phyloP scores from a whole-genome alignment of 2,113 vertebrate genomes.

The Lepidiolamprologus cunningtoni region DNA sequence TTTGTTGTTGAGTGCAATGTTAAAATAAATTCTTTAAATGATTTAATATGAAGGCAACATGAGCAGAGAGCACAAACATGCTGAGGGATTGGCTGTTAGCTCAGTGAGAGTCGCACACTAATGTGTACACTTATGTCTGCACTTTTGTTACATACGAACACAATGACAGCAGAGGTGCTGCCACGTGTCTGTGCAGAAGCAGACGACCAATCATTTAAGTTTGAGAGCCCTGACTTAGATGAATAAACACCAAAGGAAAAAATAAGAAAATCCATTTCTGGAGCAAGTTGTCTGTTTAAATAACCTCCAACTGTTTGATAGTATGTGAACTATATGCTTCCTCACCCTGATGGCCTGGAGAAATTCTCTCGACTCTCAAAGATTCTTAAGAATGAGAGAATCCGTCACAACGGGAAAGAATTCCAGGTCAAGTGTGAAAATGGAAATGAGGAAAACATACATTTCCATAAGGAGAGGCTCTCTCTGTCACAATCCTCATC shows the following conservation, averaged over 20 bases:
- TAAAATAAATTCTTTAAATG: neutral
- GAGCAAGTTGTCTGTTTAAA: neutral
- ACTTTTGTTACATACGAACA: neutral
- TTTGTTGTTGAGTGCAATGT: neutral
- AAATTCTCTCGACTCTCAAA: neutral
- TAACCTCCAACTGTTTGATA: neutral
- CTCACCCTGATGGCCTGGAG: neutral
- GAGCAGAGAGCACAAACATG: neutral
- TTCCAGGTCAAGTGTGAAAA: neutral
- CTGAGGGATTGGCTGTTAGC: neutral
- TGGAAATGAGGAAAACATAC: neutral
- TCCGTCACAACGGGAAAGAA: neutral
- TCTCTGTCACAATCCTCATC: neutral
- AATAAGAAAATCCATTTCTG: neutral
- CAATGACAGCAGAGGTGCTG: neutral
- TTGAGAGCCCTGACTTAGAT: neutral
- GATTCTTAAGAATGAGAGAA: neutral
- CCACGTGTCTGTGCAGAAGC: fast-evolving
- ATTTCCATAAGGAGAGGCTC: neutral
- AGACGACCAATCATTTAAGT: neutral
- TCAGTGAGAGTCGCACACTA: neutral
- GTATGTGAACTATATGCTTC: neutral
- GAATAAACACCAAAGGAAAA: neutral
- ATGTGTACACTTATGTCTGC: neutral
- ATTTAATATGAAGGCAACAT: neutral